Evolutionary conservation across 1,140 invertebrate species (phyloP), one percentile per base, ranked within the genome.

Genomic region (Gerris buenoi): DNA sequence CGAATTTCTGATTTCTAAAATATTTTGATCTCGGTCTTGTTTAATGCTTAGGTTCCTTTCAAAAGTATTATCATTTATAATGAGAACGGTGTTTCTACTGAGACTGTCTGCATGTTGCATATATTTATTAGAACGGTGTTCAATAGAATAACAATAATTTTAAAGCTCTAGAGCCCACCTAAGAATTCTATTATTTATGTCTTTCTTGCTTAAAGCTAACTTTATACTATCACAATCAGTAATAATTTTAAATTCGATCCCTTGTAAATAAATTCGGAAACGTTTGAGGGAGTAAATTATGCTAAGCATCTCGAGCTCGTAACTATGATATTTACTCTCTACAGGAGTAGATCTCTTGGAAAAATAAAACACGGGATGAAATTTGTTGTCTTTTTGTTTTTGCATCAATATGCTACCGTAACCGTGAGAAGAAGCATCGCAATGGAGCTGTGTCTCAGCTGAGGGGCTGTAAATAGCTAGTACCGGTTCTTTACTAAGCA

Each of bases 381-480:
- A 46, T 46, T 10, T 10, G 5, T 18, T 18, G 33, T 46, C 33
- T 46, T 10, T 10, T 46, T 46, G 33, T 46, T 46, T 46, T 46
- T 46, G 33, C 18, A 10, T 5, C 5, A 46, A 18, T 10, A 46
- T 46, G 33, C 5, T 18, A 10, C 18, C 33, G 18, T 46, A 46
- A 18, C 33, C 33, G 5, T 10, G 5, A 10, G 33, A 46, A 18
- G 5, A 10, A 46, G 33, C 33, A 46, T 46, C 33, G 33, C 33
- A 46, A 46, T 46, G 33, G 5, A 46, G 26, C 65, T 73, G 68
- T 0, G 70, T 74, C 27, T 69, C 65, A 1, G 22, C 13, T 1
- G 65, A 27, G 10, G 66, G 70, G 46, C 63, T 59, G 66, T 64
- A 73, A 27, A 72, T 67, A 26, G 28, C 27, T 2, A 74, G 56